Evolutionary conservation across 2,797 vertebrate genomes (phyloP).

Genomic region (Pygocentrus nattereri): DNA sequence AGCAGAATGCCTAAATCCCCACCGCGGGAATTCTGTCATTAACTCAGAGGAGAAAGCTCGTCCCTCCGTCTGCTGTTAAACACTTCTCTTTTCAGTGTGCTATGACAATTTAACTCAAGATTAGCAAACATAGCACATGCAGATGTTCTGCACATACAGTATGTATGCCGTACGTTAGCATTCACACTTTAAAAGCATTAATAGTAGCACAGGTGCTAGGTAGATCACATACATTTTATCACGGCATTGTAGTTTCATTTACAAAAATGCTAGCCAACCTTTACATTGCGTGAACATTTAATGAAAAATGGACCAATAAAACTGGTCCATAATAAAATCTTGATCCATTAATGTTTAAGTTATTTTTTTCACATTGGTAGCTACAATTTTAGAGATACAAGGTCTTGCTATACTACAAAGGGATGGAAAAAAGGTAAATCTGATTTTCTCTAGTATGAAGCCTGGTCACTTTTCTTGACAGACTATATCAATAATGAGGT

Average conservation of each 20-base stretch:
- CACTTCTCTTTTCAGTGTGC: too few relatives aligned
- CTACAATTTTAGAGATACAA: too few relatives aligned
- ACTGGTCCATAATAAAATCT: too few relatives aligned
- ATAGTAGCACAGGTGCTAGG: too few relatives aligned
- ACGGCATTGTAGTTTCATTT: too few relatives aligned
- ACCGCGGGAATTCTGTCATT: constrained; percentile 22
- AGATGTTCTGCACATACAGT: neutral
- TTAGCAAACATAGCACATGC: neutral
- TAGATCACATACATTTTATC: too few relatives aligned
- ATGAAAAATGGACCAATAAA: too few relatives aligned
- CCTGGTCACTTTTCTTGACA: constrained; percentile 2
- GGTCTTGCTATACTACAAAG: neutral
- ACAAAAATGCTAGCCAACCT: too few relatives aligned
- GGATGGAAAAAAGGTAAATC: neutral
- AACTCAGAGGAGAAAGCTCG: constrained; percentile 23
- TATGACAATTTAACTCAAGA: constrained; percentile 24
- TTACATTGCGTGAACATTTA: too few relatives aligned
- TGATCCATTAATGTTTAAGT: too few relatives aligned
- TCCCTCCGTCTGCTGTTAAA: constrained; percentile 16
- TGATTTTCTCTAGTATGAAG: neutral
- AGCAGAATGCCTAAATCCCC: constrained; percentile 30
- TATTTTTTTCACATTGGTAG: too few relatives aligned
- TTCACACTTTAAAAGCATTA: too few relatives aligned
- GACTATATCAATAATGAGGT: constrained; percentile 19
- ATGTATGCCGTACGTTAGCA: neutral